A percentile compares a stretch with the other conserved stretches of the same genome.
These are phyloP conservation scores for Tortrix viridana DNA, from an alignment of 2,888 invertebrate genomes.

Conservation along the genomic window DNA sequence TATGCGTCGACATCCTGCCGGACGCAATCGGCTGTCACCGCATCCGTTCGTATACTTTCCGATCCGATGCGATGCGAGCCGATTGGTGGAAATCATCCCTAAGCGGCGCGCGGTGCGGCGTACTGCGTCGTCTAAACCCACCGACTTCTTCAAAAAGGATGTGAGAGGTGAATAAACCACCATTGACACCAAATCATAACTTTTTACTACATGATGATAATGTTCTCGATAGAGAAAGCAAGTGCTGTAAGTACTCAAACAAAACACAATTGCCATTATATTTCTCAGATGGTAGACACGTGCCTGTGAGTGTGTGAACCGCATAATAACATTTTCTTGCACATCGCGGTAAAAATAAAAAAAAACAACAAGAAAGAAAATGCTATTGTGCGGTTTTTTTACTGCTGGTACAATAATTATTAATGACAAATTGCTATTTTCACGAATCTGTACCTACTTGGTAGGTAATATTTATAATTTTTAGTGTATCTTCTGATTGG, in stretches of 20 bases:
- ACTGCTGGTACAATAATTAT: neutral
- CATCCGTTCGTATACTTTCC: too few relatives aligned
- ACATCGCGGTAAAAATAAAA: slow-evolving; percentile 7
- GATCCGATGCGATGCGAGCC: too few relatives aligned
- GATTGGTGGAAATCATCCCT: too few relatives aligned
- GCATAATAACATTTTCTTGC: too few relatives aligned
- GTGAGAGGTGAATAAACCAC: too few relatives aligned
- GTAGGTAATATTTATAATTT: neutral
- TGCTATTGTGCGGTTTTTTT: slow-evolving; percentile 23
- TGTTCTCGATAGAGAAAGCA: slow-evolving; percentile 19
- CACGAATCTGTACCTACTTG: slow-evolving; percentile 1
- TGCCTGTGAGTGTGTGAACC: slow-evolving; percentile 18
- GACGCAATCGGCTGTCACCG: too few relatives aligned
- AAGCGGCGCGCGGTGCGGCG: too few relatives aligned
- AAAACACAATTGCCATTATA: slow-evolving; percentile 27
- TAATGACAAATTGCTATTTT: neutral
- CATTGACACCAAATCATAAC: too few relatives aligned
- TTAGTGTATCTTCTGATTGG: neutral
- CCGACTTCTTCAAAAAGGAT: too few relatives aligned
- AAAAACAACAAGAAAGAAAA: slow-evolving; percentile 14
- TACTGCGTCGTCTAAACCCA: too few relatives aligned
- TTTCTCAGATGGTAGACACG: neutral
- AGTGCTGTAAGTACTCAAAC: slow-evolving; percentile 1
- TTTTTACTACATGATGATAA: neutral
- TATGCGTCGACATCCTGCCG: too few relatives aligned